Evolutionary conservation across 2,113 vertebrate species (phyloP).

Genomic region (Grallaria varia): DNA sequence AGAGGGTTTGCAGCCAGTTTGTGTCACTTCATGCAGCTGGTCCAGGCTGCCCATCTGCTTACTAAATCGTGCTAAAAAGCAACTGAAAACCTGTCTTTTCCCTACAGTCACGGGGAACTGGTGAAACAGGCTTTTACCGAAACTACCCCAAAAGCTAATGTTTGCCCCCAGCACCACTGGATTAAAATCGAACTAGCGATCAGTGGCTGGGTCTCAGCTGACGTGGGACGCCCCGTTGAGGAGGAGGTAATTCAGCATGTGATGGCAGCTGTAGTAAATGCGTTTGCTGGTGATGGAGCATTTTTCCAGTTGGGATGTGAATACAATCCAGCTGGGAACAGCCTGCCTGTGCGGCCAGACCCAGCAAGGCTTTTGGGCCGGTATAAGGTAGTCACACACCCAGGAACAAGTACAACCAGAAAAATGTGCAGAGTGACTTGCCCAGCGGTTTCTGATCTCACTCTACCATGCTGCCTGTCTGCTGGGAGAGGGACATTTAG

Average conservation of each 20-base stretch:
- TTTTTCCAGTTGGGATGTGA: not conserved
- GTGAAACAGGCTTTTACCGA: not conserved
- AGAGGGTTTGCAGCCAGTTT: not conserved
- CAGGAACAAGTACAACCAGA: not conserved
- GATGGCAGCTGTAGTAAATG: not conserved
- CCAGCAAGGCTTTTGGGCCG: not conserved
- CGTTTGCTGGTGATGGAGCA: fast-evolving
- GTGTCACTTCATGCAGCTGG: fast-evolving
- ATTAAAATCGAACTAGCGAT: not conserved
- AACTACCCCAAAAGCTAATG: not conserved
- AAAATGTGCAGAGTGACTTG: not conserved
- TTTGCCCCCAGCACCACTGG: not conserved
- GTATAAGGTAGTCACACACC: not conserved
- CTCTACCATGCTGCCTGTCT: not conserved
- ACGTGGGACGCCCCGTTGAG: not conserved
- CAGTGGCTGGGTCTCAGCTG: not conserved
- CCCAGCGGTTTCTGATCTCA: not conserved
- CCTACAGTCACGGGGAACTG: not conserved
- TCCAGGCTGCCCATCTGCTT: not conserved
- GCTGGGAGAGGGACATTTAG: not conserved
- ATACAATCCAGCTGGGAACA: not conserved
- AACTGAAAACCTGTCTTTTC: fast-evolving
- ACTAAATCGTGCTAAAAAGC: not conserved
- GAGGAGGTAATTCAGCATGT: not conserved
- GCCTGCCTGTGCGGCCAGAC: not conserved